Conservation (phyloP, 2,797 vertebrate species). For the Gymnocypris eckloni region DNA sequence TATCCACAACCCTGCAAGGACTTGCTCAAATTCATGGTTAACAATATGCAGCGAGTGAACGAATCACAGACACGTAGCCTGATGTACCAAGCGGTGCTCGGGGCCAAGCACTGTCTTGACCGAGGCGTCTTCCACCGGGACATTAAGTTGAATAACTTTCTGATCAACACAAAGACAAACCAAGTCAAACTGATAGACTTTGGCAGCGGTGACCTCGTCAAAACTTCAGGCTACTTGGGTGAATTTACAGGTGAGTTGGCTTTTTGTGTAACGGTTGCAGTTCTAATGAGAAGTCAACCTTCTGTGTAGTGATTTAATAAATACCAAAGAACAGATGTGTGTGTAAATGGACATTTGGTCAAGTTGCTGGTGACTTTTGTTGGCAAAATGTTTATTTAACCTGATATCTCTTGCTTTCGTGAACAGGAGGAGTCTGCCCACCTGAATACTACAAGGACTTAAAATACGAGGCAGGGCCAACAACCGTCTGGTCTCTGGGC, state of each 20-base stretch:
- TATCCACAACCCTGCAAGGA: background rate
- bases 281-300: background rate
- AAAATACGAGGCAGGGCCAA: background rate
- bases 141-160: slow-evolving; percentile 9
- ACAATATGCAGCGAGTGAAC: background rate
- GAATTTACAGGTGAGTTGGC: background rate
- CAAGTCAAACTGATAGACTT: slow-evolving; percentile 28
- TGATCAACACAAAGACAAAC: background rate
- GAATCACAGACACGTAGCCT: background rate
- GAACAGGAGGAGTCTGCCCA: slow-evolving; percentile 2
- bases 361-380: background rate
- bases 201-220: background rate
- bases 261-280: background rate
- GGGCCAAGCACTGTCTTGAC: background rate
- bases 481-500: background rate
- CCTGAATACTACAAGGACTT: background rate
- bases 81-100: slow-evolving; percentile 12
- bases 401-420: background rate
- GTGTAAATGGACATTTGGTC: background rate
- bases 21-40: background rate
- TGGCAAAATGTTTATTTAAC: background rate
- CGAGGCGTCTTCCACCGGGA: background rate
- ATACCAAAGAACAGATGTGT: background rate
- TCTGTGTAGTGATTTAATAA: background rate
- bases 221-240: background rate